Base-by-base conservation (phyloP, 1,140 invertebrate genomes). In the Cyphomyrmex costatus region DNA sequence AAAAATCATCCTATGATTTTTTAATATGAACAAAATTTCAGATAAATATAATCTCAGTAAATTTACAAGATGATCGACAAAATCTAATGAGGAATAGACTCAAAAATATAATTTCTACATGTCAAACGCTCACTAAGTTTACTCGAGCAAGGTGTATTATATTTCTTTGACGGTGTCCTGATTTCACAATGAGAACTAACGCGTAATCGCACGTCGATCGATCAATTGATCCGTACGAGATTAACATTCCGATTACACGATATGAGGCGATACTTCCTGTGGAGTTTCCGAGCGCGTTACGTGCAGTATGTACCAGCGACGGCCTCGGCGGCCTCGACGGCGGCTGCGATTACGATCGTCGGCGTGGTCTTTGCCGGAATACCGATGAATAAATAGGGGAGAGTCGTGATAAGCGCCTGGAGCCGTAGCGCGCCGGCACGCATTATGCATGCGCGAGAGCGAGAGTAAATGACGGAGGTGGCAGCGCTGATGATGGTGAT, bases 381-480 rank as follows among this genome's bases (percentile, higher is more conserved):
- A 91, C 87, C 85, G 86, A 86, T 88, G 88, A 90, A 91, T 88
- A 89, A 91, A 91, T 85, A 89, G 88, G 73, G 85, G 82, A 87
- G 86, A 86, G 85, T 89, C 86, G 85, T 87, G 90, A 90, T 89
- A 88, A 91, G 80, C 88, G 86, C 89, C 89, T 77, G 89, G 21
- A 87, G 90, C 89, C 61, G 30, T 82, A 58, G 56, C 56, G 51
- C 63, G 74, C 56, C 85, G 76, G 65, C 66, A 61, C 66, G 73
- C 73, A 89, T 89, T 90, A 89, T 90, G 88, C 89, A 87, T 87
- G 51, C 85, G 86, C 79, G 77, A 89, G 85, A 85, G 63, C 82
- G 70, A 90, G 89, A 86, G 89, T 87, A 90, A 91, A 91, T 90
- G 87, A 90, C 89, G 90, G 85, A 89, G 89, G 85, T 90, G 87